Conservation (phyloP, 2,113 vertebrate species). For the Gorsachius goisagi region DNA sequence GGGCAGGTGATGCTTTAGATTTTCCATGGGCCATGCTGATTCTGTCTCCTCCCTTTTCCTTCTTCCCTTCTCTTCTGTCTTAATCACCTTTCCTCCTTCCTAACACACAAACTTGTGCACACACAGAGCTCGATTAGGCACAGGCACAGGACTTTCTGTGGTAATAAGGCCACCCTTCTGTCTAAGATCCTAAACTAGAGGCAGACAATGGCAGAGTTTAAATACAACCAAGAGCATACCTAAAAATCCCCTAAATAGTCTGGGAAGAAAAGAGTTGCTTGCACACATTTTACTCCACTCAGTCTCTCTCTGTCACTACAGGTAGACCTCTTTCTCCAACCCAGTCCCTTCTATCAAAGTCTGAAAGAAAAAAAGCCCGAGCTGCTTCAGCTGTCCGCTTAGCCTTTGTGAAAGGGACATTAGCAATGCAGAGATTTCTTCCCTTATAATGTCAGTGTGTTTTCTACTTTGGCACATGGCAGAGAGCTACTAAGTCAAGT, state of each 20-base stretch:
- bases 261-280: background rate
- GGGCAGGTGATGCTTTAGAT: background rate
- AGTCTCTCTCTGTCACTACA: background rate
- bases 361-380: background rate
- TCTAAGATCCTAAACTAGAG: background rate
- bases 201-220: background rate
- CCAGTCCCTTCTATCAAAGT: background rate
- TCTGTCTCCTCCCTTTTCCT: background rate
- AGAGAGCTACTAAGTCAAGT: background rate
- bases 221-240: background rate
- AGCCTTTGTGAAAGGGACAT: background rate
- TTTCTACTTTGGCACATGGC: fast-evolving
- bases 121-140: background rate
- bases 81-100: background rate
- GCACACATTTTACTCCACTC: background rate
- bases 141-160: background rate
- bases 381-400: background rate
- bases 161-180: background rate
- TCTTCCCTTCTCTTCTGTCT: background rate
- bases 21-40: background rate
- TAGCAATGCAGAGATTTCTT: background rate
- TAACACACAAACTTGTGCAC: background rate
- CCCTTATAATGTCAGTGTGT: background rate
- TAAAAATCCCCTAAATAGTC: background rate
- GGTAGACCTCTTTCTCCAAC: background rate